A percentile compares a stretch with the other conserved stretches of the same genome.
Conservation (phyloP, 1,140 invertebrate genomes). For the Brachionus sp. region DNA sequence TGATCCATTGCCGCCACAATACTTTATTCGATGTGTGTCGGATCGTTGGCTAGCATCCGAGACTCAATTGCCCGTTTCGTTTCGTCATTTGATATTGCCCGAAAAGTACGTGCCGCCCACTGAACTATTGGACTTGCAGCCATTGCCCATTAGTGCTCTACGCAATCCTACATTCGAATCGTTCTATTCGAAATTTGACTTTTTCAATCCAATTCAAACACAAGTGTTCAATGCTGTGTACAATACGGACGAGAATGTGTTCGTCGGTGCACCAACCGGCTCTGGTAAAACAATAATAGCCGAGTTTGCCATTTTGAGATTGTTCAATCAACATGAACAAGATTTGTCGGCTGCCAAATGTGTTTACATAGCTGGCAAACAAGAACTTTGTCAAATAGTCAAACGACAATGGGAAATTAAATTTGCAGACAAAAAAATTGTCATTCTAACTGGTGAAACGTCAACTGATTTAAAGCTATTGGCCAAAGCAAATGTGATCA, state of each 20-base stretch:
- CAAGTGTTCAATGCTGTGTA: constrained; percentile 98
- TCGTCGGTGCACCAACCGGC: constrained; percentile 93
- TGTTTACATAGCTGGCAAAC: constrained; percentile 88
- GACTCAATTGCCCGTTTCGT: constrained; percentile 92
- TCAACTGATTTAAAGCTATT: constrained; percentile 88
- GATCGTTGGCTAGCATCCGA: constrained; percentile 71
- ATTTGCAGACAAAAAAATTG: constrained; percentile 80
- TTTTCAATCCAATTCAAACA: constrained; percentile 98
- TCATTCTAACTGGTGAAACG: constrained; percentile 93
- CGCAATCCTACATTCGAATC: constrained; percentile 79
- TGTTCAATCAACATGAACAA: constrained; percentile 57
- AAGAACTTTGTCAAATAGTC: constrained; percentile 80
- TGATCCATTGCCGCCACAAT: constrained; percentile 94
- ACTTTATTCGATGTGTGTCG: constrained; percentile 76
- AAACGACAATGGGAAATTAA: constrained; percentile 80
- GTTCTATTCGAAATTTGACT: constrained; percentile 77
- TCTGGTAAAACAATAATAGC: constrained; percentile 95
- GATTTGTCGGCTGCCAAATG: constrained; percentile 62
- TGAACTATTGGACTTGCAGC: constrained; percentile 93
- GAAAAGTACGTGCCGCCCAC: constrained; percentile 97
- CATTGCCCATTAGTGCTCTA: constrained; percentile 74
- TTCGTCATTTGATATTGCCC: constrained; percentile 91
- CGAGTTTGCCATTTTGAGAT: constrained; percentile 87
- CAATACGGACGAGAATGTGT: constrained; percentile 97
- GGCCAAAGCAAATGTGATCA: constrained; percentile 79